These are phyloP conservation scores for Cheilosia soror DNA, from an alignment of 2,888 invertebrate species.

Conservation along the genomic window DNA sequence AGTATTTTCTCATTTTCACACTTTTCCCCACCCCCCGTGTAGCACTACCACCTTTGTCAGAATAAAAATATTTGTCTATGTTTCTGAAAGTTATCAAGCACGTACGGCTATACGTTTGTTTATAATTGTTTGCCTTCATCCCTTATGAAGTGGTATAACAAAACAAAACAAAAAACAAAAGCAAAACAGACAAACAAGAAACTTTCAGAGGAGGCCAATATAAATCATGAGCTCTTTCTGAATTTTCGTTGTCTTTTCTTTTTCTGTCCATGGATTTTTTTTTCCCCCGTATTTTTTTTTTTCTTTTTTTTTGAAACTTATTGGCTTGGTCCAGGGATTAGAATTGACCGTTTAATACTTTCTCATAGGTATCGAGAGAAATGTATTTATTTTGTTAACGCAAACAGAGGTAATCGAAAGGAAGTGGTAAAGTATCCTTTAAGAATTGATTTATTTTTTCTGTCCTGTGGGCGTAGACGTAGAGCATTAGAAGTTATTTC, in stretches of 20 bases:
- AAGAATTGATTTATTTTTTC: too few species aligned
- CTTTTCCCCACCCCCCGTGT: background rate
- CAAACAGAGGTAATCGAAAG: background rate
- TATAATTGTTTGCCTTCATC: conserved; percentile 57
- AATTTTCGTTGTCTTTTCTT: background rate
- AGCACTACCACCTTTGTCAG: background rate
- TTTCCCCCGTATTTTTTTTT: too few species aligned
- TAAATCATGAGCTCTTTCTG: conserved; percentile 48
- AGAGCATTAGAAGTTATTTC: too few species aligned
- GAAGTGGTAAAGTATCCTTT: too few species aligned
- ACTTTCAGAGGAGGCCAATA: conserved; percentile 27
- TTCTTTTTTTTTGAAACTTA: conserved; percentile 3
- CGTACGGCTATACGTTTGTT: conserved; percentile 47
- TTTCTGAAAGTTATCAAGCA: conserved; percentile 49
- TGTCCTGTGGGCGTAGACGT: too few species aligned
- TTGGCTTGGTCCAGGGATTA: conserved; percentile 29
- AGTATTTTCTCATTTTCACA: conserved; percentile 17
- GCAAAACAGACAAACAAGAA: conserved; percentile 36
- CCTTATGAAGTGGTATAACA: conserved; percentile 41
- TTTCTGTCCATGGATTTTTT: background rate
- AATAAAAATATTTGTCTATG: conserved; percentile 14
- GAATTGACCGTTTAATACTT: conserved; percentile 31
- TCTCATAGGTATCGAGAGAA: background rate
- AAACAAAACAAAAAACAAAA: conserved; percentile 1
- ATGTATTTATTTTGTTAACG: background rate